Evolutionary conservation across 2,888 invertebrate species (phyloP), one percentile per base, ranked within the genome.

Genomic region (Colostygia pectinataria): DNA sequence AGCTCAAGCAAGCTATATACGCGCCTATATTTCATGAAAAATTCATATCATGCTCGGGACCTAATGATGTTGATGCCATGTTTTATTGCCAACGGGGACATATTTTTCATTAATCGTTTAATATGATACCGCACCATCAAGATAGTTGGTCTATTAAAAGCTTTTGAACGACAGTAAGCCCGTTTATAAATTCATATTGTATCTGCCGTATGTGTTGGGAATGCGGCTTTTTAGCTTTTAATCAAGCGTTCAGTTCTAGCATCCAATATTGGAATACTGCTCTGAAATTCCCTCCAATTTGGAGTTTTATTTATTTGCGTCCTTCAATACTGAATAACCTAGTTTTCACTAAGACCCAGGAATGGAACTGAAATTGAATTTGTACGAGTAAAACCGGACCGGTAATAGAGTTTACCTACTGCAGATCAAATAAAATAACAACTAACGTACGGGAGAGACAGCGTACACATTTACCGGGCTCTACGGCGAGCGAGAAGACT

Each of bases 21-120:
- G 71, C 72, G 76, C 69, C 71, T 74, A 85, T 85, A 86, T 86
- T 82, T 86, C 86, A 89, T 88, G 88, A 89, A 89, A 89, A 85
- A 89, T 88, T 88, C 88, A 88, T 88, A 83, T 71, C 76, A 71
- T 72, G 73, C 72, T 69, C 64, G 72, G 67, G 67, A 72, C 79
- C 84, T 89, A 89, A 89, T 87, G 87, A 89, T 80, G 83, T 74
- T 68, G 79, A 80, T 80, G 76, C 78, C 80, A 79, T 81, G 80
- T 84, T 83, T 86, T 84, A 86, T 83, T 81, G 80, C 82, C 77
- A 66, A 66, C 66, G 67, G 72, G 74, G 75, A 83, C 79, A 79
- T 81, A 83, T 81, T 78, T 83, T 82, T 84, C 80, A 84, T 81
- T 83, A 84, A 85, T 81, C 76, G 73, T 76, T 74, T 74, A 77